Evolutionary conservation across 2,797 vertebrate species (phyloP).

Genomic region (Myotis findleyi): DNA sequence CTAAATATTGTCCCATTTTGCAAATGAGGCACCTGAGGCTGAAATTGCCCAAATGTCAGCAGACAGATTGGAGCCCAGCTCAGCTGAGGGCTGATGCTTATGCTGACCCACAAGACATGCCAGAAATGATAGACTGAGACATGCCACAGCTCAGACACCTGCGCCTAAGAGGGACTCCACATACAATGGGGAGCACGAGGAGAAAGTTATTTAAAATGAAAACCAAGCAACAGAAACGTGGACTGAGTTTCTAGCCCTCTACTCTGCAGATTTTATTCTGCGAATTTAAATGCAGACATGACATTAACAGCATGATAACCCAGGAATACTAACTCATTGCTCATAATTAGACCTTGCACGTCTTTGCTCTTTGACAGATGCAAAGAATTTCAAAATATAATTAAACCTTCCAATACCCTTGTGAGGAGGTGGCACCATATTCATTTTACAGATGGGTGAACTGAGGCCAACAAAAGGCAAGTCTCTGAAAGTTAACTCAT

Average conservation of each 20-base stretch:
- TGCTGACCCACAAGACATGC: not conserved
- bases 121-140: not conserved
- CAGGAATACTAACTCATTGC: constrained; percentile 59
- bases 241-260: too few relatives aligned
- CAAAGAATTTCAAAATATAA: constrained; percentile 77
- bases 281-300: constrained; percentile 69
- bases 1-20: not conserved
- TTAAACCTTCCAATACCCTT: constrained; percentile 70
- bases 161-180: not conserved
- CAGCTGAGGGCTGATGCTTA: not conserved
- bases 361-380: constrained; percentile 72
- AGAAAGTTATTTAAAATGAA: constrained; percentile 3
- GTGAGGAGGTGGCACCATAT: constrained; percentile 63
- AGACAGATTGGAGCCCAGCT: not conserved
- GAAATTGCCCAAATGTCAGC: not conserved
- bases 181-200: not conserved
- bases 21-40: not conserved
- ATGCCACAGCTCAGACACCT: not conserved
- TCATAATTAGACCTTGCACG: constrained; percentile 71
- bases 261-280: not conserved
- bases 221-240: not conserved
- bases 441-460: constrained; percentile 82
- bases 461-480: constrained; percentile 70
- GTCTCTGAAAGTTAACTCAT: constrained; percentile 55
- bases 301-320: constrained; percentile 51